Evolutionary conservation across 2,113 vertebrate genomes (phyloP).

Genomic region (Perca flavescens): DNA sequence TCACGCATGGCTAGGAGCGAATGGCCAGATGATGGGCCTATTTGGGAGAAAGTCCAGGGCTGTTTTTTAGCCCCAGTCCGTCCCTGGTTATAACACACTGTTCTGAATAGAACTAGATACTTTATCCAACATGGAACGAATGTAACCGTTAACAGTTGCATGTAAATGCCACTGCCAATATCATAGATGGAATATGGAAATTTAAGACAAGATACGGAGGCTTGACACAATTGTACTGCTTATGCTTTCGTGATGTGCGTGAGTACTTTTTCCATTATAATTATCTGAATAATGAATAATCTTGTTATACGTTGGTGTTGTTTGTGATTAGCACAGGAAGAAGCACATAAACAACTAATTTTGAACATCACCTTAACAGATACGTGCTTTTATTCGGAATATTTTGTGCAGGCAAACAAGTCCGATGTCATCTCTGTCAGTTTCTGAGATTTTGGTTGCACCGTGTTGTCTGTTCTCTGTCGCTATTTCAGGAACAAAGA

Average conservation of each 20-base stretch:
- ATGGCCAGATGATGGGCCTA: no score
- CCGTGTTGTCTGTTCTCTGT: constrained; percentile 24
- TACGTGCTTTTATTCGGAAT: constrained; percentile 48
- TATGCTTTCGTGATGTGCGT: neutral
- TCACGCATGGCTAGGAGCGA: no score
- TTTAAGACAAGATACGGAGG: neutral
- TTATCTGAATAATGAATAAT: constrained; percentile 32
- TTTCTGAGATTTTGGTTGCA: constrained; percentile 40
- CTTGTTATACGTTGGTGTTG: neutral
- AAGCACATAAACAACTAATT: constrained; percentile 44
- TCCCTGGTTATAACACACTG: neutral
- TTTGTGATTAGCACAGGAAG: constrained; percentile 37
- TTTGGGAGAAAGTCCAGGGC: no score
- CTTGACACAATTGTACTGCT: neutral
- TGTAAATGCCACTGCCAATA: neutral
- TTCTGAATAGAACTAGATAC: neutral
- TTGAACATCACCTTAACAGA: constrained; percentile 32
- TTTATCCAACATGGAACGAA: neutral
- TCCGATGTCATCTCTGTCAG: constrained; percentile 50
- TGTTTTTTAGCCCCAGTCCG: no score
- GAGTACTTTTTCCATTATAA: neutral
- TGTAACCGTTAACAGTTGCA: neutral
- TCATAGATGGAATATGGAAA: constrained; percentile 9
- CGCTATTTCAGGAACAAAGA: constrained; percentile 67
- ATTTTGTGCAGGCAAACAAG: constrained; percentile 59